phyloP scores from a whole-genome alignment of 2,113 vertebrate species.

The Nanorana parkeri region DNA sequence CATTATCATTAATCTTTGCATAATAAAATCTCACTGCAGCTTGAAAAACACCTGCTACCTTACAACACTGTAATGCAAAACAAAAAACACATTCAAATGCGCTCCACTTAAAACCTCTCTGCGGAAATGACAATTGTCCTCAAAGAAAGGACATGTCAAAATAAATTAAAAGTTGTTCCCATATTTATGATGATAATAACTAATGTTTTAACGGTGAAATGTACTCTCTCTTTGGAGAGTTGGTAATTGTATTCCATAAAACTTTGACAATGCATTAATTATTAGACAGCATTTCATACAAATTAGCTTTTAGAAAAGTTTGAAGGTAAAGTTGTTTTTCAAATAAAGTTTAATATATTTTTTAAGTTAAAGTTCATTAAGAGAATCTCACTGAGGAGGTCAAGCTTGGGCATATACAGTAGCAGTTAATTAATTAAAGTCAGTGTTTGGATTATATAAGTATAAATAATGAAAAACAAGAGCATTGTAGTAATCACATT shows the following conservation, averaged over 20 bases:
- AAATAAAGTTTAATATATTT: too few species aligned
- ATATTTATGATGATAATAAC: conserved; percentile 23
- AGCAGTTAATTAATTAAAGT: too few species aligned
- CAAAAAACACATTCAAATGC: conserved; percentile 4
- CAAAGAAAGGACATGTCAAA: conserved; percentile 34
- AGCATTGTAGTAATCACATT: too few species aligned
- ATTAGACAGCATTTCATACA: not conserved
- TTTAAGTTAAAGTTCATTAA: too few species aligned
- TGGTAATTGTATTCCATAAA: not conserved
- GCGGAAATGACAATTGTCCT: conserved; percentile 28
- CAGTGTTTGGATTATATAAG: too few species aligned
- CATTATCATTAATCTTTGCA: conserved; percentile 46
- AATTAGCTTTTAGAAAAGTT: not conserved
- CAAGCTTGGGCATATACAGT: too few species aligned
- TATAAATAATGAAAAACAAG: too few species aligned
- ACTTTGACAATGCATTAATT: conserved; percentile 7
- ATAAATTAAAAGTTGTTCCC: conserved; percentile 18
- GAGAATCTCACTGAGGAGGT: too few species aligned
- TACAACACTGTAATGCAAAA: conserved; percentile 12
- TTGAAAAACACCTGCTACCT: conserved; percentile 44
- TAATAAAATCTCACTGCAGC: conserved; percentile 20
- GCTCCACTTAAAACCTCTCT: conserved; percentile 3
- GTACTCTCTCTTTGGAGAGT: not conserved
- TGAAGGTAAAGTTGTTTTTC: too few species aligned
- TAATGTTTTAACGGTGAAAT: conserved; percentile 6